Conservation (phyloP, 2,797 vertebrate species). For the Allobates femoralis region DNA sequence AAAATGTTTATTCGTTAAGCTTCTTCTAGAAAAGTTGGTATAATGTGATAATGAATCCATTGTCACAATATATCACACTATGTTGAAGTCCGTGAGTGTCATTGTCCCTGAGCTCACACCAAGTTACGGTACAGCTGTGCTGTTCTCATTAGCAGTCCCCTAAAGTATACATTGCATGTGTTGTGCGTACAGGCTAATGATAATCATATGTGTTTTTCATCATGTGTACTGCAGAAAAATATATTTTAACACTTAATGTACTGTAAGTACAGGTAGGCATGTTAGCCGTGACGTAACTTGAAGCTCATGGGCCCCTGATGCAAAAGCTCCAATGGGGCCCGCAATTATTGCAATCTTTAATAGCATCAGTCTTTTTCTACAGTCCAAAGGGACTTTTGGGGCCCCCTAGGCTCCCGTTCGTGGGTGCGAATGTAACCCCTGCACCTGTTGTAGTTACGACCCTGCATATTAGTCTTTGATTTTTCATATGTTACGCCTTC, state of each 20-base stretch:
- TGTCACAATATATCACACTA: too few relatives aligned
- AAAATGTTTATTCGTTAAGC: too few relatives aligned
- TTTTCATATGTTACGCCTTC: background rate
- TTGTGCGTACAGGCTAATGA: background rate
- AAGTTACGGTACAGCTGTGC: background rate
- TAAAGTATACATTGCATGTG: background rate
- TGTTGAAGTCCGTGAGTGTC: background rate
- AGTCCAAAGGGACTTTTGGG: too few relatives aligned
- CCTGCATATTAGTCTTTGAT: background rate
- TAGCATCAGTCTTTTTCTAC: too few relatives aligned
- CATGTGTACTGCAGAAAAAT: background rate
- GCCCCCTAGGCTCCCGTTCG: too few relatives aligned
- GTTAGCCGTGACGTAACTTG: too few relatives aligned
- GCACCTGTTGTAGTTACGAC: too few relatives aligned
- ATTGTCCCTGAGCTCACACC: background rate
- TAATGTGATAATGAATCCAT: slow-evolving; percentile 4
- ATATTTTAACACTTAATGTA: background rate
- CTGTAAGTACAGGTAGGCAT: too few relatives aligned
- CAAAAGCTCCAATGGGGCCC: too few relatives aligned
- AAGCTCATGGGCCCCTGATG: too few relatives aligned
- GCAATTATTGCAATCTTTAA: too few relatives aligned
- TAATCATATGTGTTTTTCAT: background rate
- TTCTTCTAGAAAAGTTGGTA: background rate
- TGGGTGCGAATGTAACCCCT: too few relatives aligned
- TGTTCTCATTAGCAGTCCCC: background rate